Evolutionary conservation across 2,113 vertebrate species (phyloP).

Genomic region (Catharus minimus): DNA sequence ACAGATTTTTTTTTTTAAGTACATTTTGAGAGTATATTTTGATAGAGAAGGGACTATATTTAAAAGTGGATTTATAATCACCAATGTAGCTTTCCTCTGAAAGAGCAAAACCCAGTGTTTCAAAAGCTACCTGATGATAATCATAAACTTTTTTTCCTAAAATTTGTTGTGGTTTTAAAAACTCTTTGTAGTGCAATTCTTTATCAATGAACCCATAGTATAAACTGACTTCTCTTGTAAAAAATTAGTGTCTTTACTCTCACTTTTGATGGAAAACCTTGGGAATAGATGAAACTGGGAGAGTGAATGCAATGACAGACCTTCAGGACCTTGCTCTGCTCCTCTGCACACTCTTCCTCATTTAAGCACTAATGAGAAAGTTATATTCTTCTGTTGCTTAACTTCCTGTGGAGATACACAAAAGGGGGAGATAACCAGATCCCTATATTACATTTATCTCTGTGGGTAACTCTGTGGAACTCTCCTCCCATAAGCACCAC

Average conservation of each 20-base stretch:
- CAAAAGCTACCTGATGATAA: background rate
- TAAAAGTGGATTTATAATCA: background rate
- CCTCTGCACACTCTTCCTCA: background rate
- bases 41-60: background rate
- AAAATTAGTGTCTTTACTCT: background rate
- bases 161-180: background rate
- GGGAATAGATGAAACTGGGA: background rate
- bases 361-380: background rate
- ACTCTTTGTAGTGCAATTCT: background rate
- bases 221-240: background rate
- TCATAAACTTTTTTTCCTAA: background rate
- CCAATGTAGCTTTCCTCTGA: background rate
- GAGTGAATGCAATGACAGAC: background rate
- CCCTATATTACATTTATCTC: background rate
- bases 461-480: background rate
- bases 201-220: background rate
- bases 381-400: background rate
- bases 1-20: background rate
- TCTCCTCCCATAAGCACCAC: background rate
- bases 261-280: background rate
- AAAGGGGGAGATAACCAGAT: background rate
- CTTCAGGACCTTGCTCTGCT: background rate
- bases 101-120: background rate
- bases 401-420: background rate
- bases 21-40: background rate